A percentile compares a stretch with the other conserved stretches of the same genome.
phyloP scores from a whole-genome alignment of 2,113 vertebrate genomes.

The Trochalopteron elliotii region DNA sequence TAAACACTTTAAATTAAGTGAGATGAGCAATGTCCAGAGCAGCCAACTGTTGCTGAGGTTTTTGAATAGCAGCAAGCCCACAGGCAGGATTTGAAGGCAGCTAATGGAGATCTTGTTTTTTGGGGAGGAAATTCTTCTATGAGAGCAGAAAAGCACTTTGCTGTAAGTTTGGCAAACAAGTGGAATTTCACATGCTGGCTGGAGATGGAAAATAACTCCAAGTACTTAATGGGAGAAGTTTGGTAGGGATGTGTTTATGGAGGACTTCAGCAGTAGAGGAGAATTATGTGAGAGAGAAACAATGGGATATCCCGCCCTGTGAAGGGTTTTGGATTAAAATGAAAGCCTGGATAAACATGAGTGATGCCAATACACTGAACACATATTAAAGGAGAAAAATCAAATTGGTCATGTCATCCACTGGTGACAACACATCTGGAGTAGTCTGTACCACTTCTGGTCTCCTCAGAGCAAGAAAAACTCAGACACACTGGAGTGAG shows the following conservation, averaged over 20 bases:
- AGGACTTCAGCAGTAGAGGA: neutral
- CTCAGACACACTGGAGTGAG: neutral
- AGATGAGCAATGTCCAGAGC: conserved; percentile 20
- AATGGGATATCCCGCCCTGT: neutral
- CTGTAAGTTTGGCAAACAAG: neutral
- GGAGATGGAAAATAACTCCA: neutral
- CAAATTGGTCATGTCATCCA: neutral
- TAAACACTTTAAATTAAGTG: neutral
- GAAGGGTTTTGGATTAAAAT: neutral
- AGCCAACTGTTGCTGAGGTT: neutral
- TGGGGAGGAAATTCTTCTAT: neutral
- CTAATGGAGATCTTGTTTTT: conserved; percentile 3
- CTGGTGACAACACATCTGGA: neutral
- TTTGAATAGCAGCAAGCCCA: conserved; percentile 1
- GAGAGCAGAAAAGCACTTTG: neutral
- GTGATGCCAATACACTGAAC: neutral
- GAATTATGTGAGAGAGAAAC: neutral
- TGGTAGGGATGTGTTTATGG: neutral
- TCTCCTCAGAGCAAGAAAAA: neutral
- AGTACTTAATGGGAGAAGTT: neutral
- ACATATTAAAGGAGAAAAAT: neutral
- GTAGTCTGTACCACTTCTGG: neutral
- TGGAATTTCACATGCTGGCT: neutral
- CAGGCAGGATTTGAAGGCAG: neutral
- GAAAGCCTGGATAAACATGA: neutral